Percentiles rank a stretch among this genome's conserved stretches.
Evolutionary conservation across 2,888 invertebrate species (phyloP).

Genomic region (Thera obeliscata): DNA sequence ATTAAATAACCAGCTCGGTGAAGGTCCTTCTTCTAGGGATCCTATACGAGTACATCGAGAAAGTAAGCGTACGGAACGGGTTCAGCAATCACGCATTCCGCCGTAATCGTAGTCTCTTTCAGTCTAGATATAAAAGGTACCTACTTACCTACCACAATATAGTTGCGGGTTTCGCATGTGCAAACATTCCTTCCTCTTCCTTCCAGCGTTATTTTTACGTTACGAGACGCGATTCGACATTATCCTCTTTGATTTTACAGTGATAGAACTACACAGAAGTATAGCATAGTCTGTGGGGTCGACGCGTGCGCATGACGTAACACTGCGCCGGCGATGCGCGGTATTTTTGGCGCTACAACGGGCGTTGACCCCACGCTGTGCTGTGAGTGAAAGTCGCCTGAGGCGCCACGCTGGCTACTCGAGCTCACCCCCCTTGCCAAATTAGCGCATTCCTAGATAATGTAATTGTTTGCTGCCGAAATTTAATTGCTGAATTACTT

Average conservation of each 20-base stretch:
- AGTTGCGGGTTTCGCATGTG: too few species aligned
- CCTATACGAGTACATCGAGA: too few species aligned
- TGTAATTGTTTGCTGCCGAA: neutral
- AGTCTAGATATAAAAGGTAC: too few species aligned
- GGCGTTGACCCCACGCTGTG: conserved; percentile 56
- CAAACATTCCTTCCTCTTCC: too few species aligned
- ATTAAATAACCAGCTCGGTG: too few species aligned
- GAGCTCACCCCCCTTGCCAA: conserved; percentile 49
- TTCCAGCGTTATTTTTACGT: too few species aligned
- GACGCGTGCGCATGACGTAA: conserved; percentile 36
- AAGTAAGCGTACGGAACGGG: too few species aligned
- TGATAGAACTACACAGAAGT: conserved; percentile 5
- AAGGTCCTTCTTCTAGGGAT: too few species aligned
- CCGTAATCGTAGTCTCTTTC: too few species aligned
- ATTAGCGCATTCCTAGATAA: conserved; percentile 24
- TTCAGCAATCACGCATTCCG: too few species aligned
- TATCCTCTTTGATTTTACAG: neutral
- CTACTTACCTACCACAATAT: too few species aligned
- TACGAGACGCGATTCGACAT: too few species aligned
- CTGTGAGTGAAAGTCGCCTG: conserved; percentile 73
- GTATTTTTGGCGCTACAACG: conserved; percentile 70
- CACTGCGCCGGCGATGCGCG: conserved; percentile 45
- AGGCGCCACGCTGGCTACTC: conserved; percentile 74
- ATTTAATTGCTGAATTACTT: neutral
- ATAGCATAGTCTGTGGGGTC: conserved; percentile 19